Base-by-base conservation (phyloP, 64 coral and sea anemone species). In the Montipora capricornis region DNA sequence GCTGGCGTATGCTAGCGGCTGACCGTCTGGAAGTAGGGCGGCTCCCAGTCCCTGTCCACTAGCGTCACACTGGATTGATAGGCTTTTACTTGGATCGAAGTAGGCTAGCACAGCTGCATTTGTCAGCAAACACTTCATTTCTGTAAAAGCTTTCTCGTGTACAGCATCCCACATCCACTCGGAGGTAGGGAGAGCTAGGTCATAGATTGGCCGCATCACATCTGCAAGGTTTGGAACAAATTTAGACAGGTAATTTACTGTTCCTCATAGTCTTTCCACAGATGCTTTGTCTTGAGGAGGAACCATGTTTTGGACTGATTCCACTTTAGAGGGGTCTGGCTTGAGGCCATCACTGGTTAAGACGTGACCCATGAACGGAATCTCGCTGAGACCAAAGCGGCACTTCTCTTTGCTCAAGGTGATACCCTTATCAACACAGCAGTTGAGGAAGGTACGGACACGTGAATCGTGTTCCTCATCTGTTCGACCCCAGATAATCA, bases 251-350 rank as follows among this genome's bases (percentile, higher is more conserved):
- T 87, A 87, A 50, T 73, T 74, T 17, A 87, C 84, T 22, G 73
- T 87, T 22, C 84, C 84, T 44, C 51, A 24, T 17, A 87, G 47
- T 24, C 68, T 74, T 50, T 73, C 67, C 0, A 74, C 68, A 24
- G 11, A 70, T 5, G 48, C 91, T 13, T 76, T 78, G 59, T 84
- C 48, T 9, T 8, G 70, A 8, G 90, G 90, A 0, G 48, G 17
- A 11, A 74, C 84, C 75, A 89, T 64, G n/a, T 94, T 68, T 6
- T 26, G 4, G 48, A 94, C 81, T 5, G 92, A 75, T 68, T 89
- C 74, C 0, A 64, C 13, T 15, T 64, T 64, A 13, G 86, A 22
- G 0, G 85, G 74, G 29, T 88, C 84, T 19, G 84, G 74, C 15
- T 73, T 64, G 8, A 64, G 14, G 60, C 60, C 60, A 7, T 64